Evolutionary conservation across 2,797 vertebrate genomes (phyloP), one percentile per base, ranked within the genome.

Genomic region (Gymnothorax javanicus): DNA sequence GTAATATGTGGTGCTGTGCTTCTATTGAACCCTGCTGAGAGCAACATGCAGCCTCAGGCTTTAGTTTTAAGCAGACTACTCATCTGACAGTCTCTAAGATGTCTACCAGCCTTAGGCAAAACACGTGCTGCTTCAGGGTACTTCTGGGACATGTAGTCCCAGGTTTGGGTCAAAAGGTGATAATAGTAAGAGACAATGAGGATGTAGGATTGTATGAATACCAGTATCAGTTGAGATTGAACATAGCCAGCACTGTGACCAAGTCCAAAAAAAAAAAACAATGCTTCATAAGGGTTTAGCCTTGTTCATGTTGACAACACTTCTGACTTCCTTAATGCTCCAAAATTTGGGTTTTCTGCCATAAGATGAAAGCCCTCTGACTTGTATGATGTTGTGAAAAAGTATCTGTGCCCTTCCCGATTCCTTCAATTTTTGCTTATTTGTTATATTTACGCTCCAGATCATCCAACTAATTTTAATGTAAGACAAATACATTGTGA

Each of bases 181-280:
- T 94, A 94, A 93, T 91, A 88, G 92, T 94, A 95, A 94, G 93
- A 95, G 93, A 89, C 92, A 82, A 84, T 84, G 50, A 93, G 92
- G 92, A 91, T 94, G 93, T 90, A 79, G 82, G 75, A 79, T 90
- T 92, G 93, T 94, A 89, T 91, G 94, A 96, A 96, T 95, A 95
- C 94, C 95, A 95, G 94, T 95, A 96, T 97, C 98, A 97, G 96
- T 96, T 96, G 95, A 97, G 97, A 98, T 99, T 98, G 97, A 97
- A 99, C 99, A 97, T 97, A 95, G 97, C 97, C 95, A 96, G 97
- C 96, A 95, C 96, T 93, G 95, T 93, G 93, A 95, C 95, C 93
- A 9, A 94, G 98, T 43, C 99, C 98, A 98, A 97, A 97, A 98
- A 99, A 99, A 99, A 99, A 99, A 99, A 99, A 99, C 98, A 98